Evolutionary conservation across 2,888 invertebrate genomes (phyloP).

Genomic region (Myopa tessellatipennis): DNA sequence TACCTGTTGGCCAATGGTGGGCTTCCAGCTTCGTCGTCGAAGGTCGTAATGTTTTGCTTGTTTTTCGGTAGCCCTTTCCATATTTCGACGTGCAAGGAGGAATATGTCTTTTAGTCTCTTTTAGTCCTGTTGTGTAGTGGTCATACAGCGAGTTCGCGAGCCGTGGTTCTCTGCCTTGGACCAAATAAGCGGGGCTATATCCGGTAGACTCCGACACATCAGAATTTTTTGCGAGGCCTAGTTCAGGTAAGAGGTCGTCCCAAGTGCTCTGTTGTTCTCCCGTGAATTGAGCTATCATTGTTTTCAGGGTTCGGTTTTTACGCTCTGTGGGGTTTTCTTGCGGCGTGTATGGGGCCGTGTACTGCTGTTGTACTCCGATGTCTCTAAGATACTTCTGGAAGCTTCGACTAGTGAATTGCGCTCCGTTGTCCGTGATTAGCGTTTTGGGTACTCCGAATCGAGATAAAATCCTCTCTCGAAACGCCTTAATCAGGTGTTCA

Average conservation of each 20-base stretch:
- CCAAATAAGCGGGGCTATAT: no score
- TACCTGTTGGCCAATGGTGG: no score
- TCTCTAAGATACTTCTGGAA: background rate
- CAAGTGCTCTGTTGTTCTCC: background rate
- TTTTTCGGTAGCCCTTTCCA: no score
- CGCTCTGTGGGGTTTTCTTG: conserved; percentile 32
- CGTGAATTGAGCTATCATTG: conserved; percentile 22
- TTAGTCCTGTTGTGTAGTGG: no score
- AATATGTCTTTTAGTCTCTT: no score
- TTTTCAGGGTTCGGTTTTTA: conserved; percentile 20
- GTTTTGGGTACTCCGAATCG: conserved; percentile 1
- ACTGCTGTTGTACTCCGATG: conserved; percentile 3
- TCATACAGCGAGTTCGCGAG: no score
- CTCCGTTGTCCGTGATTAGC: conserved; percentile 16
- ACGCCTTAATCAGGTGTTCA: no score
- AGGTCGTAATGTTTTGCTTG: no score
- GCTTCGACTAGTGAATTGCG: conserved; percentile 17
- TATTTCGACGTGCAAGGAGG: no score
- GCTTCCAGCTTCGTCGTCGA: no score
- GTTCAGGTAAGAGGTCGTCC: conserved; percentile 1
- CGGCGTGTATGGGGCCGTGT: conserved; percentile 30
- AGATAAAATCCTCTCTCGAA: background rate
- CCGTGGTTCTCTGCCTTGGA: no score
- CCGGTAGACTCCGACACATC: background rate
- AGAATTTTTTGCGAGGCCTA: background rate